A percentile compares a stretch with the other conserved stretches of the same genome.
Conservation (phyloP, 2,113 vertebrate species). For the Rhabdomys dilectus region DNA sequence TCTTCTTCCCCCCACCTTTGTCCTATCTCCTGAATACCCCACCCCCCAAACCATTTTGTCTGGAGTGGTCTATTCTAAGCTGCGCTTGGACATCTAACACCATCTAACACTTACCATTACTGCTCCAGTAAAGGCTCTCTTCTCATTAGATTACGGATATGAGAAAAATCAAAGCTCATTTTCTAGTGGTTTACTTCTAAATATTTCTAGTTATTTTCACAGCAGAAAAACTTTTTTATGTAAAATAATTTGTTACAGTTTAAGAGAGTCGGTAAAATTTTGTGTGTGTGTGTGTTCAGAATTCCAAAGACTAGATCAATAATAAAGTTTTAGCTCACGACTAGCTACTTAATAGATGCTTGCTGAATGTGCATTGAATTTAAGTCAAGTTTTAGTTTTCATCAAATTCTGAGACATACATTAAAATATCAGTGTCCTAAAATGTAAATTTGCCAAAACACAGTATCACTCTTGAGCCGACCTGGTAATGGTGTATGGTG, state of each 20-base stretch:
- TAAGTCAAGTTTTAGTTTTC: slow-evolving; percentile 51
- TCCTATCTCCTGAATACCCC: too few species aligned
- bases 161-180: slow-evolving; percentile 46
- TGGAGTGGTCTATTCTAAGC: too few species aligned
- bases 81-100: too few species aligned
- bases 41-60: too few species aligned
- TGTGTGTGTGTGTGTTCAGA: slow-evolving; percentile 7
- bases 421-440: slow-evolving; percentile 51
- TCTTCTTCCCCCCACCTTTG: too few species aligned
- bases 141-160: slow-evolving; percentile 14
- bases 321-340: slow-evolving; percentile 15
- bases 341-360: slow-evolving; percentile 28
- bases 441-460: slow-evolving; percentile 40
- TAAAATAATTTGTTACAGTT: slow-evolving; percentile 5
- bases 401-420: slow-evolving; percentile 44
- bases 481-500: not conserved
- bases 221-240: slow-evolving; percentile 28
- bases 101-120: not conserved
- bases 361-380: slow-evolving; percentile 32
- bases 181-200: not conserved
- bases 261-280: slow-evolving; percentile 36
- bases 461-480: not conserved
- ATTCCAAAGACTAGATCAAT: slow-evolving; percentile 15
- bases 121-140: slow-evolving; percentile 1
- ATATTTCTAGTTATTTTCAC: slow-evolving; percentile 41